Evolutionary conservation across 2,888 invertebrate species (phyloP).

Genomic region (Synanthedon tipuliformis): DNA sequence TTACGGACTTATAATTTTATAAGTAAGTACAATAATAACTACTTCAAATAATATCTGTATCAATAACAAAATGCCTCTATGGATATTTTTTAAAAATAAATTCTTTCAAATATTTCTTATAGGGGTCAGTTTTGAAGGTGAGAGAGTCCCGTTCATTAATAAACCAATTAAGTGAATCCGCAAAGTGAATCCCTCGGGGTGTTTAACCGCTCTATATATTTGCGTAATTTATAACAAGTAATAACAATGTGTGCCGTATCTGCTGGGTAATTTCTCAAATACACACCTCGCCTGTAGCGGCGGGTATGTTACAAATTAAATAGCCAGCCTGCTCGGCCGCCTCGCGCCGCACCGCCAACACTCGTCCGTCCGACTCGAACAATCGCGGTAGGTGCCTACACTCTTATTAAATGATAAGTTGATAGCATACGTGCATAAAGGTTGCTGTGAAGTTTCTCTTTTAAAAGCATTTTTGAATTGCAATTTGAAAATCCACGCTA

Average conservation of each 20-base stretch:
- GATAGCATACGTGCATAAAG: background rate
- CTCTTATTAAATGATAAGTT: slow-evolving; percentile 33
- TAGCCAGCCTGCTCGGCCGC: slow-evolving; percentile 11
- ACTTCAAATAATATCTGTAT: too few species aligned
- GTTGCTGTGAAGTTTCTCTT: too few species aligned
- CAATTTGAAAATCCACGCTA: too few species aligned
- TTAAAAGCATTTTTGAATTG: too few species aligned
- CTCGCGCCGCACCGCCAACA: background rate
- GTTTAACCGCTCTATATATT: slow-evolving; percentile 43
- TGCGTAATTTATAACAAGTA: slow-evolving; percentile 51
- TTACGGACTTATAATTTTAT: too few species aligned
- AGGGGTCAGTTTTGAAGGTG: background rate
- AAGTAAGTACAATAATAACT: too few species aligned
- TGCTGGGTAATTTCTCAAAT: slow-evolving; percentile 56
- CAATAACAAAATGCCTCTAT: too few species aligned
- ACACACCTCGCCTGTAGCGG: slow-evolving; percentile 46
- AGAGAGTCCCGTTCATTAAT: background rate
- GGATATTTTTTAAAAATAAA: too few species aligned
- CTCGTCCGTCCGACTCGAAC: slow-evolving; percentile 7
- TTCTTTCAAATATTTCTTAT: too few species aligned
- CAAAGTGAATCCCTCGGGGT: slow-evolving; percentile 19
- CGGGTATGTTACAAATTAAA: slow-evolving; percentile 34
- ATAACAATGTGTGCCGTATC: slow-evolving; percentile 58
- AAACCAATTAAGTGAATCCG: slow-evolving; percentile 7
- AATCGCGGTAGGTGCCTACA: slow-evolving; percentile 21